These are phyloP conservation scores for Centroberyx gerrardi DNA, from an alignment of 2,797 vertebrate genomes.

Conservation along the genomic window DNA sequence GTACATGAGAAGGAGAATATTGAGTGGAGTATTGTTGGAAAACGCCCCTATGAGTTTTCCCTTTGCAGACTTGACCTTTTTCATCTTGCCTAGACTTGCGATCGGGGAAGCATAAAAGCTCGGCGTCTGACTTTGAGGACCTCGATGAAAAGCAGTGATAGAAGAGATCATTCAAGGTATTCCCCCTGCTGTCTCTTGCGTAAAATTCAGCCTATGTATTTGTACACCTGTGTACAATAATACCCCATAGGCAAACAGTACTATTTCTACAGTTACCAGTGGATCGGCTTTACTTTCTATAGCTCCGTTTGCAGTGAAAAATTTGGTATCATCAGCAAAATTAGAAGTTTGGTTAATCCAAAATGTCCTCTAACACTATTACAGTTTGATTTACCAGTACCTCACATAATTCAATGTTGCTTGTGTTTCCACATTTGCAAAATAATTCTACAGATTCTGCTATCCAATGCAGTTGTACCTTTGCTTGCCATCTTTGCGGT, in stretches of 20 bases:
- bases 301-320: not conserved
- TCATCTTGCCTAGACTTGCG: constrained; percentile 45
- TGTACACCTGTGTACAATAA: constrained; percentile 27
- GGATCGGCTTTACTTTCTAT: not conserved
- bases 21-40: constrained; percentile 6
- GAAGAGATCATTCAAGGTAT: constrained; percentile 37
- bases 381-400: too few relatives aligned
- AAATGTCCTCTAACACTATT: not conserved
- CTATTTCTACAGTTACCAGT: constrained; percentile 9
- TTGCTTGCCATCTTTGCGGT: too few relatives aligned
- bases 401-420: too few relatives aligned
- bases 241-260: not conserved
- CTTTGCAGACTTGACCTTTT: constrained; percentile 32
- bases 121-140: constrained; percentile 18
- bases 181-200: constrained; percentile 2
- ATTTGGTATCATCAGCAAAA: not conserved
- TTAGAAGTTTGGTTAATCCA: not conserved
- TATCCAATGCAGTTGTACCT: too few relatives aligned
- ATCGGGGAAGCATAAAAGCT: constrained; percentile 30
- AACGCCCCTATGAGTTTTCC: not conserved
- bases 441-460: too few relatives aligned
- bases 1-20: not conserved
- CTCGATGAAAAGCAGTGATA: constrained; percentile 28
- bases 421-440: too few relatives aligned
- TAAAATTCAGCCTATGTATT: constrained; percentile 24